phyloP scores from a whole-genome alignment of 2,888 invertebrate species.

The Thymelicus acteon region DNA sequence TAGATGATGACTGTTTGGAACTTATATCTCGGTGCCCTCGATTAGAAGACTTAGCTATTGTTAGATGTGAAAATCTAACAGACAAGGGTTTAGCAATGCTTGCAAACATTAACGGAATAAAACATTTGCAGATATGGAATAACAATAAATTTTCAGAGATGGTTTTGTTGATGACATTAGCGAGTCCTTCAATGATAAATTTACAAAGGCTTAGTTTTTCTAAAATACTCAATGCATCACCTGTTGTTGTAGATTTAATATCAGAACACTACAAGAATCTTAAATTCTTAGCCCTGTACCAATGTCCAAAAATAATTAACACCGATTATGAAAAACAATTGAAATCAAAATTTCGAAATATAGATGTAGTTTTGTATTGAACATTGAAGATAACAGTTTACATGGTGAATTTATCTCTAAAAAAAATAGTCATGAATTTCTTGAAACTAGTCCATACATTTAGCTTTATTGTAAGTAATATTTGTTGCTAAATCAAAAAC shows the following conservation, averaged over 20 bases:
- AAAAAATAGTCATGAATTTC: too few relatives aligned
- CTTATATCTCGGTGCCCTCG: slow-evolving; percentile 63
- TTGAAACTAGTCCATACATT: too few relatives aligned
- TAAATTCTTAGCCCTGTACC: slow-evolving; percentile 74
- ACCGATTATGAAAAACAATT: slow-evolving; percentile 74
- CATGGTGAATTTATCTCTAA: too few relatives aligned
- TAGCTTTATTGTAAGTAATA: too few relatives aligned
- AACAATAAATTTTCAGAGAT: slow-evolving; percentile 68
- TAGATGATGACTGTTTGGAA: slow-evolving; percentile 66
- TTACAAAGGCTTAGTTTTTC: slow-evolving; percentile 73
- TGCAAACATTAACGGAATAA: slow-evolving; percentile 56
- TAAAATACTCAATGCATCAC: slow-evolving; percentile 68
- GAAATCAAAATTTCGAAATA: slow-evolving; percentile 73
- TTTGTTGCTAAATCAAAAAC: too few relatives aligned
- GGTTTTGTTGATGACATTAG: slow-evolving; percentile 61
- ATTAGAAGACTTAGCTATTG: slow-evolving; percentile 71
- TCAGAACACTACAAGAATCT: slow-evolving; percentile 72
- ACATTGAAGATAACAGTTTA: neutral
- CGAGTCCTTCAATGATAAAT: slow-evolving; percentile 58
- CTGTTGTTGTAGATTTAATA: slow-evolving; percentile 70
- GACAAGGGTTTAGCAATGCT: slow-evolving; percentile 65
- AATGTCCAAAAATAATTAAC: slow-evolving; percentile 71
- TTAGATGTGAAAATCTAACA: slow-evolving; percentile 71
- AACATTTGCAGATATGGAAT: slow-evolving; percentile 76
- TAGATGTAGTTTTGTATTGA: slow-evolving; percentile 73